These are phyloP conservation scores for Karalla daura DNA, from an alignment of 2,797 vertebrate genomes.

Conservation along the genomic window DNA sequence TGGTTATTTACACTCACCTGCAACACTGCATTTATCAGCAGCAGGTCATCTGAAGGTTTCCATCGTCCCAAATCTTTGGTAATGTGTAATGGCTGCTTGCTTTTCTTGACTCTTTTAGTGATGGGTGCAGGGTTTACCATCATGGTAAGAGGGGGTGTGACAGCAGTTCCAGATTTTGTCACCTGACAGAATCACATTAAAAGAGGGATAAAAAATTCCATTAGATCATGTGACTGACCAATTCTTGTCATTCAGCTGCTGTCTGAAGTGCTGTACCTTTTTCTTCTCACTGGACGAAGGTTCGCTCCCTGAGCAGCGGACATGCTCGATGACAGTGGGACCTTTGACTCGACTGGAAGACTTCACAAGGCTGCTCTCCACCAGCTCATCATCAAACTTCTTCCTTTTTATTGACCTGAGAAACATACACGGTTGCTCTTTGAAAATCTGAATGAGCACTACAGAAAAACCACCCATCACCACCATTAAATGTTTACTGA, in stretches of 20 bases:
- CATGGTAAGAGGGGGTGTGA: conserved; percentile 87
- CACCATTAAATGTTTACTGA: not conserved
- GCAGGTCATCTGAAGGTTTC: conserved; percentile 94
- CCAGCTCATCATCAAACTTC: conserved; percentile 97
- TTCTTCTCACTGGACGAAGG: conserved; percentile 93
- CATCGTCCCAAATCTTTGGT: conserved; percentile 96
- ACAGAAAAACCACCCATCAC: not conserved
- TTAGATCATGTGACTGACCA: not conserved
- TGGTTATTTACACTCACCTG: too few relatives aligned
- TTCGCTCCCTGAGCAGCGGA: conserved; percentile 91
- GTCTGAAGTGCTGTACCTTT: conserved; percentile 82
- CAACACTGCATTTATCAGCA: conserved; percentile 94
- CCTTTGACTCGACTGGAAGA: conserved; percentile 94
- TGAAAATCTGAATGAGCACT: not conserved
- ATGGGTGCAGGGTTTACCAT: conserved; percentile 86
- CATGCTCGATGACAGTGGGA: conserved; percentile 88
- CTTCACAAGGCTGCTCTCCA: conserved; percentile 97
- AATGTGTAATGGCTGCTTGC: conserved; percentile 94
- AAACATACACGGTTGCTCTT: not conserved
- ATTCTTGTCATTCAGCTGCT: not conserved
- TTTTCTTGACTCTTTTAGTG: conserved; percentile 95
- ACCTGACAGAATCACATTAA: conserved; percentile 78
- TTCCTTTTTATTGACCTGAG: conserved; percentile 95
- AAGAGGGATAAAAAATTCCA: not conserved
- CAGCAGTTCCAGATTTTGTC: conserved; percentile 86